A percentile compares a stretch with the other conserved stretches of the same genome.
phyloP scores from a whole-genome alignment of 2,113 vertebrate genomes.

The Macrotis lagotis region DNA sequence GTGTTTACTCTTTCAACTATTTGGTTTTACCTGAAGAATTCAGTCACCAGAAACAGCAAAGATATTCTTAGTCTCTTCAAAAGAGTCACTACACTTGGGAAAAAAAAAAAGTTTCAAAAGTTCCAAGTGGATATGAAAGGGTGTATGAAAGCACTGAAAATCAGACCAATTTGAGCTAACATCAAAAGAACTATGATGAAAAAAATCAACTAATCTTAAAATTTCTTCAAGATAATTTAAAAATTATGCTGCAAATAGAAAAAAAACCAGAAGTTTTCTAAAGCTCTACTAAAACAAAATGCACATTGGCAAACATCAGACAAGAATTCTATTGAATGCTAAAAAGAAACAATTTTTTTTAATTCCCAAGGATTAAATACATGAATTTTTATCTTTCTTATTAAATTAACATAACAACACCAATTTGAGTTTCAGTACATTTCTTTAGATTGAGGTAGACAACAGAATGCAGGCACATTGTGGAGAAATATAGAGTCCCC shows the following conservation, averaged over 20 bases:
- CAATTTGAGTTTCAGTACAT: neutral
- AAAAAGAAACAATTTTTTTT: too few species aligned
- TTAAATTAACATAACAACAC: neutral
- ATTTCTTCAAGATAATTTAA: conserved; percentile 33
- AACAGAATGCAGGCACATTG: neutral
- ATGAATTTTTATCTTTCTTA: neutral
- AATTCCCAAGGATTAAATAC: neutral
- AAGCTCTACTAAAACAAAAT: conserved; percentile 28
- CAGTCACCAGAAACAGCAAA: conserved; percentile 40
- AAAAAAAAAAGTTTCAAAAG: conserved; percentile 52
- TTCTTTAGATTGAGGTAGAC: neutral
- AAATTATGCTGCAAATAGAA: conserved; percentile 22
- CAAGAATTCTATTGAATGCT: neutral
- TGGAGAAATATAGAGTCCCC: neutral
- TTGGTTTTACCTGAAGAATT: conserved; percentile 46
- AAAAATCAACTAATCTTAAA: conserved; percentile 56
- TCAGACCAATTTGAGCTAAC: conserved; percentile 49
- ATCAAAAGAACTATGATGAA: conserved; percentile 43
- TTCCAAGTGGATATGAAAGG: conserved; percentile 34
- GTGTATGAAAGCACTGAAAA: conserved; percentile 58
- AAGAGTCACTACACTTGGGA: conserved; percentile 30
- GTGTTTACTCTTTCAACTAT: conserved; percentile 56
- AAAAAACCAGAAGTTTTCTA: conserved; percentile 35
- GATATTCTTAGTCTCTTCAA: neutral
- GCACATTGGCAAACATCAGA: neutral